Conservation (phyloP, 2,888 invertebrate species). For the Cerceris ruficornis region DNA sequence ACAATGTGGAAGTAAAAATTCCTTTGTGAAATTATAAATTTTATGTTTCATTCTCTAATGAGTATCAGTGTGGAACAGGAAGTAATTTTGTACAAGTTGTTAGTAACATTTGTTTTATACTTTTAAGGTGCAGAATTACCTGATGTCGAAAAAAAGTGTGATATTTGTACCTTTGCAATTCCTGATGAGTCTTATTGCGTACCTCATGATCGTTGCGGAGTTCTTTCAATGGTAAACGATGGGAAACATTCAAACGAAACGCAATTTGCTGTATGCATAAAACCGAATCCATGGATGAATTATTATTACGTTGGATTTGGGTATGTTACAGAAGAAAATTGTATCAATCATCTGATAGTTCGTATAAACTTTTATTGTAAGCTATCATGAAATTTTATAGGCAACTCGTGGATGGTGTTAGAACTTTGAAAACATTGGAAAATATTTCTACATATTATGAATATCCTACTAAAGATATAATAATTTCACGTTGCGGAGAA, state of each 20-base stretch:
- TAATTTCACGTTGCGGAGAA: slow-evolving; percentile 64
- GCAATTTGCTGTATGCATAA: slow-evolving; percentile 87
- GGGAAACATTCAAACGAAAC: slow-evolving; percentile 87
- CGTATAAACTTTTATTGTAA: neutral
- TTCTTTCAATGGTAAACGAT: slow-evolving; percentile 88
- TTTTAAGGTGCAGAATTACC: slow-evolving; percentile 36
- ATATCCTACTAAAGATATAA: slow-evolving; percentile 81
- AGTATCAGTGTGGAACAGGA: too few relatives aligned
- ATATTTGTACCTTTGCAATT: slow-evolving; percentile 80
- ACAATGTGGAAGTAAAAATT: slow-evolving; percentile 84
- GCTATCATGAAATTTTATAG: slow-evolving; percentile 73
- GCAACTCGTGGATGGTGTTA: slow-evolving; percentile 86
- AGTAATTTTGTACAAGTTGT: too few relatives aligned
- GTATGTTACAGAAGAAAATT: slow-evolving; percentile 73
- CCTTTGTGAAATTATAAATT: neutral
- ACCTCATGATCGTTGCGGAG: slow-evolving; percentile 86
- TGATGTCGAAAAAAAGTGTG: slow-evolving; percentile 75
- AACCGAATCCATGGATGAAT: slow-evolving; percentile 88
- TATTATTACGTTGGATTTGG: slow-evolving; percentile 89
- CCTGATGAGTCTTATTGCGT: slow-evolving; percentile 87
- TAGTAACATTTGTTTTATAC: too few relatives aligned
- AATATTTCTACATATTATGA: slow-evolving; percentile 85
- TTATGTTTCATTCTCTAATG: neutral
- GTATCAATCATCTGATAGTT: neutral
- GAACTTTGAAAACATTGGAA: slow-evolving; percentile 85